Percentiles rank a stretch among this genome's conserved stretches.
Conservation (phyloP, 2,113 vertebrate genomes). For the Rostratula benghalensis region DNA sequence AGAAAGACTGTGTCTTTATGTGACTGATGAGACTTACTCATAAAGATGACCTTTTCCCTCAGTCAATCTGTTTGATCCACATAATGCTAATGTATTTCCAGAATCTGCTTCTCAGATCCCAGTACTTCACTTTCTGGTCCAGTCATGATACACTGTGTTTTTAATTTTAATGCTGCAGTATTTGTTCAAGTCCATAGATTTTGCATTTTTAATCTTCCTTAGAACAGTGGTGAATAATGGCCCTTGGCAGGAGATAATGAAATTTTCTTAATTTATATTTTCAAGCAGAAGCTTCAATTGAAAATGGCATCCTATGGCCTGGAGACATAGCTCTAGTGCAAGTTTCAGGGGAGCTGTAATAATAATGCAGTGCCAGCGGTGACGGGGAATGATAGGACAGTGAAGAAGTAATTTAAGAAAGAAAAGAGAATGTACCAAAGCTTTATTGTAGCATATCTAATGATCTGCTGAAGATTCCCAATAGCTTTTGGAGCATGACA, state of each 20-base stretch:
- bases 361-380: constrained; percentile 72
- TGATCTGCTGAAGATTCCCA: constrained; percentile 86
- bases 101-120: constrained; percentile 19
- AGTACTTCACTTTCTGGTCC: constrained; percentile 52
- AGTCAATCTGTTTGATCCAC: background rate
- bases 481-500: constrained; percentile 84
- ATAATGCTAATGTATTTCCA: background rate
- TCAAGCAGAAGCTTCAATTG: constrained; percentile 78
- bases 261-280: constrained; percentile 89
- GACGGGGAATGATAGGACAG: constrained; percentile 78
- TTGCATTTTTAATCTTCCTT: constrained; percentile 81
- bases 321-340: constrained; percentile 74
- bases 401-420: constrained; percentile 85
- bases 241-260: constrained; percentile 84
- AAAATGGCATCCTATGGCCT: constrained; percentile 79
- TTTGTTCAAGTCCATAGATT: constrained; percentile 77
- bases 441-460: constrained; percentile 89
- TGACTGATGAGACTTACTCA: background rate
- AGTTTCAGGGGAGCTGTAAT: constrained; percentile 79
- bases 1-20: background rate
- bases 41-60: background rate
- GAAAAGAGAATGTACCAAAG: constrained; percentile 78
- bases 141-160: constrained; percentile 60
- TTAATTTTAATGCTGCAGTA: constrained; percentile 70
- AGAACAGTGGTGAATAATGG: constrained; percentile 82